phyloP scores from a whole-genome alignment of 2,797 vertebrate genomes.

The Micrastur ruficollis region DNA sequence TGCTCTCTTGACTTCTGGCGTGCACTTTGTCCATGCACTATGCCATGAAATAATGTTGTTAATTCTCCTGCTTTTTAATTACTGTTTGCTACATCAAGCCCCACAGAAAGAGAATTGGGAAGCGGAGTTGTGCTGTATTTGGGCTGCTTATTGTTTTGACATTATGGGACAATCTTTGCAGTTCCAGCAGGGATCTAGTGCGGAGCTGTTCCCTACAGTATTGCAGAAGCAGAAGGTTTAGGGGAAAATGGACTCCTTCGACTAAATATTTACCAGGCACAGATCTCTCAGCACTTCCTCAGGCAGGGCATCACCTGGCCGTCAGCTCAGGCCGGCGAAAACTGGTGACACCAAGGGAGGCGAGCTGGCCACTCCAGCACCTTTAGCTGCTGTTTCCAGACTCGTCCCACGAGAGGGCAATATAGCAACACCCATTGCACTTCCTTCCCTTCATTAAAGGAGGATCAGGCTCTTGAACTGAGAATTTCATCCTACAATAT shows the following conservation, averaged over 20 bases:
- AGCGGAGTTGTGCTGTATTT: accelerated
- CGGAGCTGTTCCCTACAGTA: not conserved
- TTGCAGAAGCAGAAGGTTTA: not conserved
- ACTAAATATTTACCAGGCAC: accelerated
- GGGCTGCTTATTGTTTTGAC: not conserved
- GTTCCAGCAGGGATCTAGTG: not conserved
- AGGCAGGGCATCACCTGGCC: not conserved
- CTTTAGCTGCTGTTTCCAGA: not conserved
- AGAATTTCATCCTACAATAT: not conserved
- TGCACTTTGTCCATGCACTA: accelerated
- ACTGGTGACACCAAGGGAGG: accelerated
- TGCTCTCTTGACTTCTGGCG: accelerated
- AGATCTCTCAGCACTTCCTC: not conserved
- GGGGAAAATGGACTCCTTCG: accelerated
- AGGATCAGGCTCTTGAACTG: not conserved
- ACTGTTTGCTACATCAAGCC: not conserved
- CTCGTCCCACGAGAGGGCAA: slow-evolving; percentile 47
- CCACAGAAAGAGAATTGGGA: not conserved
- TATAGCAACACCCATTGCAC: not conserved
- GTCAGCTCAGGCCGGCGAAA: not conserved
- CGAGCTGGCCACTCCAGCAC: not conserved
- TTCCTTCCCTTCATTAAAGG: not conserved
- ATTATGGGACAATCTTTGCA: not conserved
- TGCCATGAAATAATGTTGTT: not conserved
- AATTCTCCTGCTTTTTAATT: not conserved